phyloP scores from a whole-genome alignment of 30 jellyfish, hydroid and myxozoan species.

The Aurelia aurita region DNA sequence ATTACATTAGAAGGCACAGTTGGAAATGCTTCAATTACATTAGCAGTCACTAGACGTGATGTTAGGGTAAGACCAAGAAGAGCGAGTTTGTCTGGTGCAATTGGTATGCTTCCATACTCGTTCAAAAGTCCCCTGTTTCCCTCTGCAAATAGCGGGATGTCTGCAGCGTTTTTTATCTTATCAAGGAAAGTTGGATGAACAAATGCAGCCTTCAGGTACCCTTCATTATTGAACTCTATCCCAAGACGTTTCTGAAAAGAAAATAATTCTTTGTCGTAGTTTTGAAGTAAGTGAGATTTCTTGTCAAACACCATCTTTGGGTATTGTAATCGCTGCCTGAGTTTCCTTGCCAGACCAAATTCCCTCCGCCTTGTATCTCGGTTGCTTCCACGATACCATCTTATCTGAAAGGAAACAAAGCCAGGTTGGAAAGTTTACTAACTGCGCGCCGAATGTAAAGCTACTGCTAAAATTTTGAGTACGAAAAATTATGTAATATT shows the following conservation, averaged over 20 bases:
- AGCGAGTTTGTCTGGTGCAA: conserved; percentile 65
- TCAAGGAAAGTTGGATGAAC: conserved; percentile 76
- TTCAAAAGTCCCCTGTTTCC: conserved; percentile 24
- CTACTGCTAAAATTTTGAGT: too few species aligned
- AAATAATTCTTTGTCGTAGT: conserved; percentile 75
- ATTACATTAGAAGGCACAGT: conserved; percentile 57
- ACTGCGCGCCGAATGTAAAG: too few species aligned
- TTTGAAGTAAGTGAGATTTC: conserved; percentile 69
- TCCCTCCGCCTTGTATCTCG: conserved; percentile 80
- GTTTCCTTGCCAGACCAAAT: conserved; percentile 13
- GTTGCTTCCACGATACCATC: conserved; percentile 90
- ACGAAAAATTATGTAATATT: too few species aligned
- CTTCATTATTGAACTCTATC: conserved; percentile 57
- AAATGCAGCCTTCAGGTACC: conserved; percentile 72
- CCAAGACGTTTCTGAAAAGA: conserved; percentile 83
- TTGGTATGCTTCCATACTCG: conserved; percentile 19
- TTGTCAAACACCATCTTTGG: conserved; percentile 50
- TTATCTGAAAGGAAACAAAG: not conserved
- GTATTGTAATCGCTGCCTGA: conserved; percentile 40
- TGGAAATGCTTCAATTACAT: conserved; percentile 63
- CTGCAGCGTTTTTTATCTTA: conserved; percentile 44
- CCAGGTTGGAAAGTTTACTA: not conserved
- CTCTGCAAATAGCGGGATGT: conserved; percentile 21
- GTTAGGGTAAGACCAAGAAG: conserved; percentile 65
- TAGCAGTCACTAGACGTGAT: conserved; percentile 37